Conservation (phyloP, 1,140 invertebrate genomes). For the Wiebesia pumilae region DNA sequence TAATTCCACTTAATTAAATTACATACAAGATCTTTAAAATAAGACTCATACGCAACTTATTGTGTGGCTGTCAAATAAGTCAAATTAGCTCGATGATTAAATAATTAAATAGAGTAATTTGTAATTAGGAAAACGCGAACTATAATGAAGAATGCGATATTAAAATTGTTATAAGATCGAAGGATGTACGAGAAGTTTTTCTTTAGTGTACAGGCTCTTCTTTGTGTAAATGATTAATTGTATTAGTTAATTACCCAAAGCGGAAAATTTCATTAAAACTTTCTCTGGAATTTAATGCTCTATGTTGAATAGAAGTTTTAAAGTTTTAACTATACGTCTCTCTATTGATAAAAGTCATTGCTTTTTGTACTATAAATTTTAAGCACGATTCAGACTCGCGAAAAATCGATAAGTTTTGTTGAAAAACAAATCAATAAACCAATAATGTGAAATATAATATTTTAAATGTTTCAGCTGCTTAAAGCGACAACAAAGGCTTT, state of each 20-base stretch:
- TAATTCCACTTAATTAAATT: too few relatives aligned
- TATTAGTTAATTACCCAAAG: constrained; percentile 23
- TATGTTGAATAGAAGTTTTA: constrained; percentile 1
- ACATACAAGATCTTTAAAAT: too few relatives aligned
- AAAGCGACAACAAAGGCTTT: too few relatives aligned
- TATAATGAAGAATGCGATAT: neutral
- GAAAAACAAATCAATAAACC: neutral
- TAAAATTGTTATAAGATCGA: neutral
- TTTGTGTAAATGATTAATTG: constrained; percentile 18
- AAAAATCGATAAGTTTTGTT: neutral
- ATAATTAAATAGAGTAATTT: neutral
- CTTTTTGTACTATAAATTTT: neutral
- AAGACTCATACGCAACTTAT: too few relatives aligned
- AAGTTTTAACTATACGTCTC: constrained; percentile 3
- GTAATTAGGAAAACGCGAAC: neutral
- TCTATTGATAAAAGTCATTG: constrained; percentile 8
- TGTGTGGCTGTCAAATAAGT: too few relatives aligned
- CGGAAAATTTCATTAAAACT: constrained; percentile 39
- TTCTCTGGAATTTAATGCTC: constrained; percentile 3
- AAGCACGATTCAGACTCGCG: neutral
- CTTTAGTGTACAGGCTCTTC: neutral
- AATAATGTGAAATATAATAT: too few relatives aligned
- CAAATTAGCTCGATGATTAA: too few relatives aligned
- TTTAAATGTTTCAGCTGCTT: too few relatives aligned
- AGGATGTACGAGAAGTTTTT: neutral